phyloP scores from a whole-genome alignment of 2,888 invertebrate genomes.

The Amphipyra berbera region DNA sequence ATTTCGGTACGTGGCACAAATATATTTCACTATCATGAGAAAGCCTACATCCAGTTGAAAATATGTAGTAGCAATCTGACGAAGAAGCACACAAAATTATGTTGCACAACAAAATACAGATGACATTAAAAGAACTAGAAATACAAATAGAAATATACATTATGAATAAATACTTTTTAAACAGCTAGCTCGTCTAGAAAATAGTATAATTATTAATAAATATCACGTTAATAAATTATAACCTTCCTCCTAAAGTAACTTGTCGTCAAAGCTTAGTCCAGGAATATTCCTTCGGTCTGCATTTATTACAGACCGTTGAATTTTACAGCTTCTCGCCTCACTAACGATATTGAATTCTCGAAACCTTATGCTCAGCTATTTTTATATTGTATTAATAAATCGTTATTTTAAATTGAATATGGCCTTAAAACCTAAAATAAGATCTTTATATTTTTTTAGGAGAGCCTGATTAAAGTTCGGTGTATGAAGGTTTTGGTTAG shows the following conservation, averaged over 20 bases:
- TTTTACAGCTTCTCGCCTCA: constrained; percentile 28
- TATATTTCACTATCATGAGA: too few relatives aligned
- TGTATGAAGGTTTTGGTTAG: too few relatives aligned
- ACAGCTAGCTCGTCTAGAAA: constrained; percentile 7
- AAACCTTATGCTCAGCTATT: constrained; percentile 10
- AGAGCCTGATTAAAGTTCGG: too few relatives aligned
- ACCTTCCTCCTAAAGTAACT: constrained; percentile 17
- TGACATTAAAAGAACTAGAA: too few relatives aligned
- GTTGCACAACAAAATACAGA: too few relatives aligned
- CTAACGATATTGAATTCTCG: constrained; percentile 25
- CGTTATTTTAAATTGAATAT: not conserved
- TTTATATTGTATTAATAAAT: constrained; percentile 3
- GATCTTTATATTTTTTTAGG: too few relatives aligned
- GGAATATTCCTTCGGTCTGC: constrained; percentile 34
- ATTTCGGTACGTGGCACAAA: too few relatives aligned
- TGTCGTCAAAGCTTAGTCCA: constrained; percentile 20
- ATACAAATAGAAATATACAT: too few relatives aligned
- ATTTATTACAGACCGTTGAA: constrained; percentile 39
- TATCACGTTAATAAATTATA: constrained; percentile 33
- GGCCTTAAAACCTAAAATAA: too few relatives aligned
- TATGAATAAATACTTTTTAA: not conserved
- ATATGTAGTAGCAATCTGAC: too few relatives aligned
- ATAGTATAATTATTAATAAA: constrained; percentile 4
- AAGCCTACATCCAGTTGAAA: too few relatives aligned
- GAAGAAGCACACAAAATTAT: too few relatives aligned